Evolutionary conservation across 2,888 invertebrate species (phyloP).

Genomic region (Zaprionus lineosus): DNA sequence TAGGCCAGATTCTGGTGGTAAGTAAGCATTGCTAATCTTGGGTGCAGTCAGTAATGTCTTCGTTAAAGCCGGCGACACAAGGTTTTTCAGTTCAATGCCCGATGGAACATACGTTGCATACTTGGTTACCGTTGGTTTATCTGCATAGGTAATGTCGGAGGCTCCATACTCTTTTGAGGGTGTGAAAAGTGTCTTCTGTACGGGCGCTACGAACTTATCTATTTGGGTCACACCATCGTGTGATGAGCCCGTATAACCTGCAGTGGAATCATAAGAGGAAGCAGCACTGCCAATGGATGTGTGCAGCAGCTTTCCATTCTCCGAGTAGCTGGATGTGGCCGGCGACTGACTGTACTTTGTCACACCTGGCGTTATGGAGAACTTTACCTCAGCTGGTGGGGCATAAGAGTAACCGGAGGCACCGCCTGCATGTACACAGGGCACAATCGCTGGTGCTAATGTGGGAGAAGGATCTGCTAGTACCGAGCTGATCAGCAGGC

Average conservation of each 20-base stretch:
- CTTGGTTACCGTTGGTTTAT: slow-evolving; percentile 81
- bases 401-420: slow-evolving; percentile 84
- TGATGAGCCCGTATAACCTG: slow-evolving; percentile 74
- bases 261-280: slow-evolving; percentile 75
- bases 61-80: slow-evolving; percentile 83
- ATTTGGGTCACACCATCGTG: slow-evolving; percentile 64
- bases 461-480: slow-evolving; percentile 69
- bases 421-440: slow-evolving; percentile 74
- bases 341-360: slow-evolving; percentile 75
- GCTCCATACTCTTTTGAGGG: slow-evolving; percentile 81
- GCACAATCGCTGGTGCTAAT: slow-evolving; percentile 66
- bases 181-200: slow-evolving; percentile 65
- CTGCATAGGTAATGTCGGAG: slow-evolving; percentile 78
- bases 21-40: slow-evolving; percentile 40
- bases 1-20: slow-evolving; percentile 30
- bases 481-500: slow-evolving; percentile 67
- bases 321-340: slow-evolving; percentile 75
- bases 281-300: slow-evolving; percentile 77
- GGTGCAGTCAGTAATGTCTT: slow-evolving; percentile 46
- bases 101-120: slow-evolving; percentile 82
- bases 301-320: slow-evolving; percentile 81
- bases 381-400: slow-evolving; percentile 84
- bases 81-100: slow-evolving; percentile 85
- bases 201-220: slow-evolving; percentile 69
- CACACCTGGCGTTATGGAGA: slow-evolving; percentile 82